Percentiles rank a stretch among this genome's conserved stretches.
Conservation (phyloP, 2,113 vertebrate species). For the Elephantulus edwardii region DNA sequence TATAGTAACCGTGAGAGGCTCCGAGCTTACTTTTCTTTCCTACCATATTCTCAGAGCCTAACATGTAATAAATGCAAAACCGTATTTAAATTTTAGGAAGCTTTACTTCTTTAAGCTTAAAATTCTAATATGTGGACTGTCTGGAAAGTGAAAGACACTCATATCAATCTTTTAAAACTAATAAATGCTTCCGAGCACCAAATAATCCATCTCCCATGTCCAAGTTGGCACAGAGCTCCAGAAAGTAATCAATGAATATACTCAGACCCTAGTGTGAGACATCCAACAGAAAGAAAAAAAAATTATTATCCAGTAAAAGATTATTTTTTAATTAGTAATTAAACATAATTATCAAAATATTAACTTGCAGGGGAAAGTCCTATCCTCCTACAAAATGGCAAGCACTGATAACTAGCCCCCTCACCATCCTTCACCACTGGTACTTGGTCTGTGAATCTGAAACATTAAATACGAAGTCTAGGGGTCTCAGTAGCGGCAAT, state of each 20-base stretch:
- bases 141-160: not conserved
- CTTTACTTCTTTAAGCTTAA: not conserved
- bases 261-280: not conserved
- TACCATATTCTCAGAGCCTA: not conserved
- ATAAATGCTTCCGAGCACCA: not conserved
- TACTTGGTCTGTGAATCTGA: not conserved
- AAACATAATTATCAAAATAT: not conserved
- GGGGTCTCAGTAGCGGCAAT: not conserved
- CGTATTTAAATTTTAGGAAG: not conserved
- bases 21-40: not conserved
- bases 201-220: not conserved
- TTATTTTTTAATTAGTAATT: not conserved
- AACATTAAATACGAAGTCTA: not conserved
- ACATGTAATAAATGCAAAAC: not conserved
- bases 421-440: accelerated
- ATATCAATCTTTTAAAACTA: not conserved
- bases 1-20: not conserved
- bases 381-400: not conserved
- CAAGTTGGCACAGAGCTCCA: not conserved
- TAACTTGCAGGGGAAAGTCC: not conserved
- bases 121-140: not conserved
- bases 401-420: too few relatives aligned
- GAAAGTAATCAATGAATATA: not conserved
- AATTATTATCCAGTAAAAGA: not conserved
- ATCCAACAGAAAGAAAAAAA: not conserved